These are phyloP conservation scores for Eurypyga helias DNA, from an alignment of 2,113 vertebrate genomes.

Conservation along the genomic window DNA sequence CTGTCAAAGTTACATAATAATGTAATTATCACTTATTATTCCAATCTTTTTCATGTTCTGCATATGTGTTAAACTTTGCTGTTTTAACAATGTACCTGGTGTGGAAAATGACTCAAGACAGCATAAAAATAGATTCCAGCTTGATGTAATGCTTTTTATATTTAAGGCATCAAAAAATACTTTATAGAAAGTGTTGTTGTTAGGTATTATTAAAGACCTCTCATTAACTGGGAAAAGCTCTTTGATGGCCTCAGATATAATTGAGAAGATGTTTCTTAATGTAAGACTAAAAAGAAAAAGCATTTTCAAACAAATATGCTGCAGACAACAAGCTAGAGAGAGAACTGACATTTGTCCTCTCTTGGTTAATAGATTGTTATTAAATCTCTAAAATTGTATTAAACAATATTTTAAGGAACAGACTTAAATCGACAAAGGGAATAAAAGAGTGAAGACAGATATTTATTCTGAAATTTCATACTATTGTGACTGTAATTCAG, in stretches of 20 bases:
- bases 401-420: constrained; percentile 41
- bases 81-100: neutral
- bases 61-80: neutral
- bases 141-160: neutral
- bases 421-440: constrained; percentile 18
- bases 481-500: neutral
- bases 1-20: neutral
- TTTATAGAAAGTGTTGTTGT: neutral
- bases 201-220: neutral
- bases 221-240: neutral
- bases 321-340: neutral
- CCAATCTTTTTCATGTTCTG: neutral
- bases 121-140: neutral
- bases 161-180: neutral
- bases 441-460: neutral
- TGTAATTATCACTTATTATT: neutral
- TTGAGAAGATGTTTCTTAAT: neutral
- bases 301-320: neutral
- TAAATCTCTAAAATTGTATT: constrained; percentile 33
- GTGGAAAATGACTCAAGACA: neutral
- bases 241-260: neutral
- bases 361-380: neutral
- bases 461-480: constrained; percentile 3
- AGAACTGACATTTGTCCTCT: neutral
- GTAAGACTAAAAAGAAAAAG: neutral